Conservation (phyloP, 2,113 vertebrate species). For the Callionymus lyra region DNA sequence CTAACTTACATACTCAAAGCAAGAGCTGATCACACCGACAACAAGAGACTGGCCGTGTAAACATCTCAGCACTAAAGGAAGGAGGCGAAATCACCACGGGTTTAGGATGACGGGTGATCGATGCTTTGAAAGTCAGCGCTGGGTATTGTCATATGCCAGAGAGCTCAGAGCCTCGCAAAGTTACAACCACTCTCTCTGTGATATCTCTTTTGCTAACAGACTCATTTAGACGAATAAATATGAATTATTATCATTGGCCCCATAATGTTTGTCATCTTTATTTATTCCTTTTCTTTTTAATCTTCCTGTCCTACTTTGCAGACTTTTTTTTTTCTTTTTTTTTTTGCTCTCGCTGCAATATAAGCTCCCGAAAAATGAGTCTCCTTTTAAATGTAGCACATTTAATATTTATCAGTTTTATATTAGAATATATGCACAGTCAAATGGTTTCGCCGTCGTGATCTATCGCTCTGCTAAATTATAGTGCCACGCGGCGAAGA, state of each 20-base stretch:
- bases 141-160: slow-evolving; percentile 53
- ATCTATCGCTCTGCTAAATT: slow-evolving; percentile 74
- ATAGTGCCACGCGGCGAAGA: slow-evolving; percentile 59
- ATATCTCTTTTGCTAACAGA: slow-evolving; percentile 58
- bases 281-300: background rate
- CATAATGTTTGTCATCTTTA: slow-evolving; percentile 32
- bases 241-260: slow-evolving; percentile 48
- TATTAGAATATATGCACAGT: slow-evolving; percentile 71
- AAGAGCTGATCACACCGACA: slow-evolving; percentile 54
- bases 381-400: slow-evolving; percentile 67
- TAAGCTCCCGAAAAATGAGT: slow-evolving; percentile 58
- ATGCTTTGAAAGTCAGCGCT: slow-evolving; percentile 51
- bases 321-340: slow-evolving; percentile 54
- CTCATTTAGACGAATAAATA: slow-evolving; percentile 50
- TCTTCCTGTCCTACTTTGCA: slow-evolving; percentile 38
- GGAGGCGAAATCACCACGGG: slow-evolving; percentile 39
- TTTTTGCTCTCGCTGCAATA: slow-evolving; percentile 46
- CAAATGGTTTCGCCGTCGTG: slow-evolving; percentile 63
- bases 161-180: slow-evolving; percentile 44
- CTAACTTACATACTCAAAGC: slow-evolving; percentile 46
- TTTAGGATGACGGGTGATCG: slow-evolving; percentile 50
- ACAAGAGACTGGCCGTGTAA: slow-evolving; percentile 56
- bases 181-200: slow-evolving; percentile 41
- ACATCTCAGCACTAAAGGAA: slow-evolving; percentile 57
- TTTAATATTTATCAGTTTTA: slow-evolving; percentile 74